Percentiles rank a stretch among this genome's conserved stretches.
phyloP scores from a whole-genome alignment of 2,888 invertebrate species.

The Tanypteryx hageni region DNA sequence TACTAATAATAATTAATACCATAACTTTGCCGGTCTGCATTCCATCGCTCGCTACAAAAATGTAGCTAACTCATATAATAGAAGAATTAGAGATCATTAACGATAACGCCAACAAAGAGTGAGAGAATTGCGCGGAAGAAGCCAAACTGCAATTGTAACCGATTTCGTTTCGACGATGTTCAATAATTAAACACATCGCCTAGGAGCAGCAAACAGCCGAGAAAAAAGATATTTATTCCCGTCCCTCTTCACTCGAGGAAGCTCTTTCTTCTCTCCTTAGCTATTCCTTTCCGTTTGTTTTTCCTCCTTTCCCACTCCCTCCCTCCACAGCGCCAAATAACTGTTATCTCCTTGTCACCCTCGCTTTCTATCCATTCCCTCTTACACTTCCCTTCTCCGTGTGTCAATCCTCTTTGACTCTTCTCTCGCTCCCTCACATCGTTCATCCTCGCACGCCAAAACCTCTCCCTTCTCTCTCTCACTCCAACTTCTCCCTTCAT shows the following conservation, averaged over 20 bases:
- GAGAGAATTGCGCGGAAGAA: too few species aligned
- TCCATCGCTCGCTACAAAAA: too few species aligned
- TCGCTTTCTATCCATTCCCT: not conserved
- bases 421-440: constrained; percentile 22
- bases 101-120: too few species aligned
- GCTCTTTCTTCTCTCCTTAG: constrained; percentile 15
- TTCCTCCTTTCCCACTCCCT: not conserved
- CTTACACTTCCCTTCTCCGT: not conserved
- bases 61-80: too few species aligned
- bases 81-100: too few species aligned
- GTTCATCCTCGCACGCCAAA: constrained; percentile 61
- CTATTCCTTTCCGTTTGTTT: not conserved
- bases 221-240: not conserved
- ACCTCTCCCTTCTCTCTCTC: not conserved
- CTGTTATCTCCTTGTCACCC: constrained; percentile 61
- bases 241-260: not conserved
- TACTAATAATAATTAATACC: too few species aligned
- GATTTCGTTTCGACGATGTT: not conserved
- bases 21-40: too few species aligned
- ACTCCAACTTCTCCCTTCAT: not conserved
- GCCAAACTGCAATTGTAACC: too few species aligned
- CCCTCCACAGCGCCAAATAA: constrained; percentile 30
- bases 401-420: constrained; percentile 56
- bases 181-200: not conserved
- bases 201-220: not conserved